phyloP scores from a whole-genome alignment of 2,797 vertebrate species.

The Decapterus maruadsi region DNA sequence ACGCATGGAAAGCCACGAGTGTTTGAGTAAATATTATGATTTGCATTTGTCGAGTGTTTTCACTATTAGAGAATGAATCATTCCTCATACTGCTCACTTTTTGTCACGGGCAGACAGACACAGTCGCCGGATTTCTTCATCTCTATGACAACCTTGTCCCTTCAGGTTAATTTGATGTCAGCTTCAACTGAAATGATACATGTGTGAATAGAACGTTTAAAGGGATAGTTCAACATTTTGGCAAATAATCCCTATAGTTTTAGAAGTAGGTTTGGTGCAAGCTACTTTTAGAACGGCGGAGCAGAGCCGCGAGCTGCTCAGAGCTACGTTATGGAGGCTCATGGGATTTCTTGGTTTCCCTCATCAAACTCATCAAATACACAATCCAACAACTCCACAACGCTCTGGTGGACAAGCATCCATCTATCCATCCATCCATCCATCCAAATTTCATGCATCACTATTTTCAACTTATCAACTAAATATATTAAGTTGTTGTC shows the following conservation, averaged over 20 bases:
- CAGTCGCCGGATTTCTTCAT: not conserved
- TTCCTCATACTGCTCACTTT: slow-evolving; percentile 1
- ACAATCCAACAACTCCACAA: no score
- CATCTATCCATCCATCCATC: no score
- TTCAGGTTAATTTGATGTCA: not conserved
- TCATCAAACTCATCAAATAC: no score
- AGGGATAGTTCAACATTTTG: not conserved
- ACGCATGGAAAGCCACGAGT: slow-evolving; percentile 11
- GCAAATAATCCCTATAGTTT: no score
- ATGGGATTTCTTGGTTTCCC: no score
- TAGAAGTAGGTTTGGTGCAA: no score
- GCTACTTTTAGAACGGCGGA: no score
- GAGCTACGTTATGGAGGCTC: no score
- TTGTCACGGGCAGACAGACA: not conserved
- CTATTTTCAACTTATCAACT: not conserved
- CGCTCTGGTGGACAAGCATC: no score
- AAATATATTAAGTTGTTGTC: not conserved
- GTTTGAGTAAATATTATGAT: slow-evolving; percentile 46
- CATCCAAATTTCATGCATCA: no score
- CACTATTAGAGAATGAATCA: not conserved
- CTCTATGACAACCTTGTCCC: not conserved
- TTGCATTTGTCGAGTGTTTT: slow-evolving; percentile 31
- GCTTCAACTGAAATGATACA: not conserved
- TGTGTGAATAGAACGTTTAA: no score
- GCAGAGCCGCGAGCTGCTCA: no score